Base-by-base conservation (phyloP, 2,888 invertebrate genomes). In the Drosophila kambysellisi region DNA sequence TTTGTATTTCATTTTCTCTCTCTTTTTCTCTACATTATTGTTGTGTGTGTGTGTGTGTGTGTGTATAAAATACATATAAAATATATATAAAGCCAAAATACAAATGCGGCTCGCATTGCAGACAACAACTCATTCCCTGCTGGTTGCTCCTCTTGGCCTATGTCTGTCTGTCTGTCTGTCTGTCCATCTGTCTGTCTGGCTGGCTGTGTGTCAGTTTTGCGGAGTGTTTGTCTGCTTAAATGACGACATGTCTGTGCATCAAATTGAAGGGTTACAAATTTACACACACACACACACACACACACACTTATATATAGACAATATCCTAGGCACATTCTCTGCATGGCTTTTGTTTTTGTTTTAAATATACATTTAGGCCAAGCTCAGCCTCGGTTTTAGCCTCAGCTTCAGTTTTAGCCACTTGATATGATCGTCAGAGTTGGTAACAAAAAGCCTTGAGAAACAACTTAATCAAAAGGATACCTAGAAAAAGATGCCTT, bases 191-290 rank as follows among this genome's bases (percentile, higher is more conserved):
- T 73, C 82, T n/a, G n/a, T n/a, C n/a, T n/a, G n/a, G n/a, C n/a
- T n/a, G n/a, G n/a, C n/a, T n/a, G n/a, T n/a, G n/a, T n/a, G n/a
- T n/a, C n/a, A 68, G 83, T 77, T 71, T 57, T 79, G 76, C 74
- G 64, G 65, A 77, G 68, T 76, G 79, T 80, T 80, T 79, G 79
- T 74, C 79, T 79, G 81, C 61, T 77, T 80, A 84, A 84, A 82
- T 83, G 88, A 83, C 79, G 76, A 79, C 82, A 69, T 71, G 77
- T 74, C 83, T 81, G 74, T 81, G 79, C 75, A 74, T 82, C 85
- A 77, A 74, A 81, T 82, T 83, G 88, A 88, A 84, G 84, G 84
- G 85, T 88, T 79, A 83, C 85, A 81, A 83, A 69, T 52, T 74
- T 70, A 70, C 62, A 60, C 52, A 64, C 50, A 54, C 37, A 43